These are phyloP conservation scores for Sarcophaga peregrina DNA, from an alignment of 1,140 invertebrate species.

Conservation along the genomic window DNA sequence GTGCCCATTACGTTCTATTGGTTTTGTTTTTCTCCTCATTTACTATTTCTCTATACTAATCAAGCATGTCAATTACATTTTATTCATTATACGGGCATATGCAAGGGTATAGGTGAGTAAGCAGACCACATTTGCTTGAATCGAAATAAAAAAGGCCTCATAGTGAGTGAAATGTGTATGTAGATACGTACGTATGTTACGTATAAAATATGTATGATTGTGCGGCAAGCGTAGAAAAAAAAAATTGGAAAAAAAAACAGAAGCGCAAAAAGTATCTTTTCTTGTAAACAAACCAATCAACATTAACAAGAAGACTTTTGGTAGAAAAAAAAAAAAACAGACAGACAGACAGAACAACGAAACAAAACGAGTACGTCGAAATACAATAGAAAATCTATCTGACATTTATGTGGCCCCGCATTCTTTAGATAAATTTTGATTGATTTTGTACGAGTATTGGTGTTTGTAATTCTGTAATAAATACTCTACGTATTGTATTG, in stretches of 20 bases:
- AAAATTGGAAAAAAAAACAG: constrained; percentile 39
- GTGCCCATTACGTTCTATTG: neutral
- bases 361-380: neutral
- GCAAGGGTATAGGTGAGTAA: neutral
- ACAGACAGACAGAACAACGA: neutral
- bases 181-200: no score
- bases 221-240: no score
- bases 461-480: constrained; percentile 31
- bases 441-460: constrained; percentile 26
- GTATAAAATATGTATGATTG: no score
- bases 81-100: neutral
- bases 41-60: constrained; percentile 12
- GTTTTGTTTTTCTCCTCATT: neutral
- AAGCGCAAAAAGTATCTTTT: constrained; percentile 46
- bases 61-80: constrained; percentile 10
- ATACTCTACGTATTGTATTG: no score
- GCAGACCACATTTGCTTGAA: neutral
- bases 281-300: constrained; percentile 47
- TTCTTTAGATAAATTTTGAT: constrained; percentile 44
- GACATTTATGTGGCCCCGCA: constrained; percentile 47
- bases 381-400: constrained; percentile 38
- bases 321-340: constrained; percentile 7
- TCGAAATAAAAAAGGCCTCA: neutral
- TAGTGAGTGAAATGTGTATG: neutral
- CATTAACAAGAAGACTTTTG: neutral